Conservation (phyloP, 1,140 invertebrate genomes). For the Zaprionus ghesquierei region DNA sequence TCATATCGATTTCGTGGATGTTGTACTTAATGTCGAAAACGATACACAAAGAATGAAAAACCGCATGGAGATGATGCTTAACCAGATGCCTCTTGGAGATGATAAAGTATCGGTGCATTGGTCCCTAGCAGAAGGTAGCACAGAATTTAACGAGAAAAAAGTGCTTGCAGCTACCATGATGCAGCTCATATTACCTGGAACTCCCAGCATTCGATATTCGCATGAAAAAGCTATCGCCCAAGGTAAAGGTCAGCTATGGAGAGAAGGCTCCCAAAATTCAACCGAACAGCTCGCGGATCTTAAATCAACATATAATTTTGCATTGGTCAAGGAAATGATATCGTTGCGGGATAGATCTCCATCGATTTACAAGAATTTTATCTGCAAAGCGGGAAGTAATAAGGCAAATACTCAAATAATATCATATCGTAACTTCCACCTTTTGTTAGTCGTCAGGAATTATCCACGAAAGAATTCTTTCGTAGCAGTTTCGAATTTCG, state of each 20-base stretch:
- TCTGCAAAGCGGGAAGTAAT: slow-evolving; percentile 85
- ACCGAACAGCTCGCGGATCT: slow-evolving; percentile 84
- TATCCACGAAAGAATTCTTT: slow-evolving; percentile 90
- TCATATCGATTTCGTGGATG: slow-evolving; percentile 88
- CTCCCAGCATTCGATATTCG: slow-evolving; percentile 91
- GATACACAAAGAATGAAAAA: slow-evolving; percentile 85
- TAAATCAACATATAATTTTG: slow-evolving; percentile 85
- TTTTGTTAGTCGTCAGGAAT: slow-evolving; percentile 89
- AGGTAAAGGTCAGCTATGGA: slow-evolving; percentile 85
- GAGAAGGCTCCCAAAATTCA: slow-evolving; percentile 81
- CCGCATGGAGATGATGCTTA: slow-evolving; percentile 85
- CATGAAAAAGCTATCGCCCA: slow-evolving; percentile 88
- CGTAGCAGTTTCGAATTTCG: slow-evolving; percentile 89
- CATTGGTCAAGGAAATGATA: slow-evolving; percentile 84
- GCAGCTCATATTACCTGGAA: slow-evolving; percentile 90
- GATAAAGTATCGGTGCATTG: slow-evolving; percentile 89
- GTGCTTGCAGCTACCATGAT: slow-evolving; percentile 87
- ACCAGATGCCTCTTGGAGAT: slow-evolving; percentile 82
- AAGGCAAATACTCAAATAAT: slow-evolving; percentile 86
- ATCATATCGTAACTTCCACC: slow-evolving; percentile 85
- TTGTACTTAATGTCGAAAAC: slow-evolving; percentile 85
- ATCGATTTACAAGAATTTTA: slow-evolving; percentile 88
- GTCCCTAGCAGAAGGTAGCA: slow-evolving; percentile 85
- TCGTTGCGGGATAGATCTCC: slow-evolving; percentile 85
- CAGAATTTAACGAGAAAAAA: slow-evolving; percentile 83